Conservation (phyloP, 64 coral and sea anemone species). For the Montipora cactus region DNA sequence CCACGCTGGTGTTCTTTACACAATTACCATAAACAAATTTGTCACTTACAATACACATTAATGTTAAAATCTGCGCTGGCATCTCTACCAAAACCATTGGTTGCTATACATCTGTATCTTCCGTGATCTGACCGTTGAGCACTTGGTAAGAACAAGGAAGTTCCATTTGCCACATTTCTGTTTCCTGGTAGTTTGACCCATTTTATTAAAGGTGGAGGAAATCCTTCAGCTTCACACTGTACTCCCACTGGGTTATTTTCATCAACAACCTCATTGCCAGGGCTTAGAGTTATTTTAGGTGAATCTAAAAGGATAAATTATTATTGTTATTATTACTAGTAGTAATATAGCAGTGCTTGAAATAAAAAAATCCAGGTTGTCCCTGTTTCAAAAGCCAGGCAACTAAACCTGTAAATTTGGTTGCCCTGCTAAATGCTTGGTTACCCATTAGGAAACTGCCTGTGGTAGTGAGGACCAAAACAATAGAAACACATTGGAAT, state of each 20-base stretch:
- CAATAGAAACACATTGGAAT: too few relatives aligned
- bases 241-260: constrained; percentile 1
- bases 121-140: constrained; percentile 36
- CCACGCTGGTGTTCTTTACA: not conserved
- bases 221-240: constrained; percentile 40
- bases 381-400: too few relatives aligned
- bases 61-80: constrained; percentile 24
- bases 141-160: not conserved
- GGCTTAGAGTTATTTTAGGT: constrained; percentile 27
- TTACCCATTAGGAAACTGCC: too few relatives aligned
- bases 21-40: not conserved
- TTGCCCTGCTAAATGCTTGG: too few relatives aligned
- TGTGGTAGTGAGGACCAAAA: too few relatives aligned
- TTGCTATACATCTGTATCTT: constrained; percentile 54
- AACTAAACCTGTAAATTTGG: too few relatives aligned
- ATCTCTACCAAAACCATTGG: constrained; percentile 41
- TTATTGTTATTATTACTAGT: not conserved
- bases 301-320: constrained; percentile 6
- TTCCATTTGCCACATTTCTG: constrained; percentile 12
- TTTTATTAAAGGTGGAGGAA: constrained; percentile 33
- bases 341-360: too few relatives aligned
- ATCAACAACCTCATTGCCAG: not conserved
- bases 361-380: too few relatives aligned
- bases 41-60: constrained; percentile 62
- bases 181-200: constrained; percentile 51